phyloP scores from a whole-genome alignment of 2,797 vertebrate species.

The Mus minutoides region DNA sequence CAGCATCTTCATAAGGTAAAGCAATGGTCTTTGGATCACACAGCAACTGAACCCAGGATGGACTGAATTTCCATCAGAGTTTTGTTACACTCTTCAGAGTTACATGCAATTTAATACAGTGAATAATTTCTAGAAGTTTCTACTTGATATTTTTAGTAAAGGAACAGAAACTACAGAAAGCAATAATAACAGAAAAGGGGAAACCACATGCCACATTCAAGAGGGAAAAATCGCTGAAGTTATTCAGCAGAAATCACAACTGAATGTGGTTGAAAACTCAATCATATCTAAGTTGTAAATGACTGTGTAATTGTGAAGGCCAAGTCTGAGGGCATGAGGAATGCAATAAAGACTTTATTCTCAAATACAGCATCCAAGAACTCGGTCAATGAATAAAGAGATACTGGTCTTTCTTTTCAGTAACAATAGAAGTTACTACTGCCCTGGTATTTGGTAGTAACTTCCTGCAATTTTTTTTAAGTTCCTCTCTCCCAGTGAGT shows the following conservation, averaged over 20 bases:
- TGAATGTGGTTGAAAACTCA: slow-evolving; percentile 76
- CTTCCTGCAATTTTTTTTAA: not conserved
- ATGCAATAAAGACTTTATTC: slow-evolving; percentile 74
- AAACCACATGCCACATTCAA: not conserved
- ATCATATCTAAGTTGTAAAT: slow-evolving; percentile 53
- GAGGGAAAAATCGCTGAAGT: slow-evolving; percentile 62
- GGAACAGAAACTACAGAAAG: not conserved
- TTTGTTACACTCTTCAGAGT: not conserved
- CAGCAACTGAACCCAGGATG: not conserved
- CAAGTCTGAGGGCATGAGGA: slow-evolving; percentile 71
- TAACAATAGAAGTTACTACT: slow-evolving; percentile 42
- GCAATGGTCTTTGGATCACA: not conserved
- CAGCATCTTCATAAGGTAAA: not conserved
- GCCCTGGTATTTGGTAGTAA: slow-evolving; percentile 66
- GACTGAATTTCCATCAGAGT: not conserved
- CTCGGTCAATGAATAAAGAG: slow-evolving; percentile 69
- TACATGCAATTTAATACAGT: not conserved
- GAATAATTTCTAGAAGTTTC: not conserved
- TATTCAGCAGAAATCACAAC: slow-evolving; percentile 60
- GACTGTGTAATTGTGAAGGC: slow-evolving; percentile 76
- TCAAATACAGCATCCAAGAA: slow-evolving; percentile 68
- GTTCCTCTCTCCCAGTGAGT: slow-evolving; percentile 13
- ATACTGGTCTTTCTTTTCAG: slow-evolving; percentile 74
- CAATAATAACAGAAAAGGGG: not conserved
- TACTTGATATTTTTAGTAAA: not conserved